Base-by-base conservation (phyloP, 2,888 invertebrate genomes). In the Brachyptera putata region DNA sequence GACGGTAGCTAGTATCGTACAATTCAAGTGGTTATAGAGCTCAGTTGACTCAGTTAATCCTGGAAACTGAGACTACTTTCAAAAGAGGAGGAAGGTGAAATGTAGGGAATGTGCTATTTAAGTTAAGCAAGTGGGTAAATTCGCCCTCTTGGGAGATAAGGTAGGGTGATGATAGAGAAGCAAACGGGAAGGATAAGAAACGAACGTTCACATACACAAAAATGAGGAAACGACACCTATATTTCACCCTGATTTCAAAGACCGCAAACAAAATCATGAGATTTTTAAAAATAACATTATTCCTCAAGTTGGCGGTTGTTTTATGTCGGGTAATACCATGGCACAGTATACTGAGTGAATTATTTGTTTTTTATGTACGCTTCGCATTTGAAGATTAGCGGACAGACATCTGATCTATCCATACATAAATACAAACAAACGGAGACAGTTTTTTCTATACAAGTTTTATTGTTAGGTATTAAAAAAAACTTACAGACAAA, bases 81-180 rank as follows among this genome's bases (percentile, higher is more conserved):
- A 13, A 34, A n/a, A 36, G 53, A 53, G 53, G 22, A 53, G 34
- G 53, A 43, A 53, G 53, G 22, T 22, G 21, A 34, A n/a, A 25
- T 11, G 49, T 50, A 16, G 49, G 30, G 26, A 50, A 50, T 50
- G 34, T 24, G 53, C 53, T 36, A 18, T 34, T 53, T 53, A 53
- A 36, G 34, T 36, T 53, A 53, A 34, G 36, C 53, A 53, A 50
- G 49, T 50, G 49, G 49, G 25, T 50, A 50, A 34, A 53, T 36
- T 53, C 53, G 36, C 53, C 53, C 53, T 34, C 36, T 53, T 13
- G 36, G 34, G 34, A 53, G 53, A 53, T 53, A 53, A 53, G 34
- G 36, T 53, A 53, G 34, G 34, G 53, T 34, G 53, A 34, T 34
- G 34, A 36, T 21, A 34, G 25, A 53, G 53, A 53, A 53, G 34